Conservation (phyloP, 2,888 invertebrate species). For the Ephialtes manifestator region DNA sequence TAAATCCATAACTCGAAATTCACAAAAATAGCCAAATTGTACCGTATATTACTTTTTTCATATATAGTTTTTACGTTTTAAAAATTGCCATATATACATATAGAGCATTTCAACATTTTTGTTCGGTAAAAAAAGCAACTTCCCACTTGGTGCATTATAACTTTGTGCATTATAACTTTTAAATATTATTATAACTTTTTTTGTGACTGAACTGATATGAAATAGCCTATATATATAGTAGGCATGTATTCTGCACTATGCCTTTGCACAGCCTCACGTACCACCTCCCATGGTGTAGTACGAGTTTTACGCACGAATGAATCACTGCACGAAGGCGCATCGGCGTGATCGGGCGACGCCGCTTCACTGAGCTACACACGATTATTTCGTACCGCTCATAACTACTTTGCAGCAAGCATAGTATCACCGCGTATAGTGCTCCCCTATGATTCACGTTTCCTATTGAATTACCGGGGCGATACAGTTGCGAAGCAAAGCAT, state of each 20-base stretch:
- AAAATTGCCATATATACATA: no score
- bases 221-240: constrained; percentile 9
- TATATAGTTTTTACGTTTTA: no score
- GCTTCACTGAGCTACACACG: constrained; percentile 24
- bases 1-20: no score
- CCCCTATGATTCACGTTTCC: constrained; percentile 63
- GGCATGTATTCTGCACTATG: constrained; percentile 5
- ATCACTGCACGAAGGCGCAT: constrained; percentile 51
- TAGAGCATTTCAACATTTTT: no score
- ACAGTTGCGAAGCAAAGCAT: constrained; percentile 13
- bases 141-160: no score
- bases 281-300: constrained; percentile 9
- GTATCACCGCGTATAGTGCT: constrained; percentile 13
- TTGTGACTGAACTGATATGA: no score
- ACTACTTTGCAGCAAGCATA: constrained; percentile 23
- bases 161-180: no score
- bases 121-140: no score
- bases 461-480: constrained; percentile 52
- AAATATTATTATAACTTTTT: not conserved
- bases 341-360: constrained; percentile 46
- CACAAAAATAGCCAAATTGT: no score
- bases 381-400: constrained; percentile 48
- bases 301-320: constrained; percentile 62
- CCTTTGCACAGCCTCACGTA: constrained; percentile 11
- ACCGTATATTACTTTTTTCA: no score